Evolutionary conservation across 2,888 invertebrate species (phyloP).

Genomic region (Pseudeuparius sepicola): DNA sequence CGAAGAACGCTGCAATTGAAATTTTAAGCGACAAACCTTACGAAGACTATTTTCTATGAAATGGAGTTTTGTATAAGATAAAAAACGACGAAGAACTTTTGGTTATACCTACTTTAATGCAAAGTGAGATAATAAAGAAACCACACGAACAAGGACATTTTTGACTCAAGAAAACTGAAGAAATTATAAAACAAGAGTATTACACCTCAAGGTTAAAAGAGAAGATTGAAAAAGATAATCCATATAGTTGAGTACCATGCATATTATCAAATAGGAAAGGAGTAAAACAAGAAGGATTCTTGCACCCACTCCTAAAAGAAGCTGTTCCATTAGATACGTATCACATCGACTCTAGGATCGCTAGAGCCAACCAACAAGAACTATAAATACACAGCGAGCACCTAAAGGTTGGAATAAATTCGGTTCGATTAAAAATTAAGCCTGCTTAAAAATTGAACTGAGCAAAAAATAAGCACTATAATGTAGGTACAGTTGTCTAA

Average conservation of each 20-base stretch:
- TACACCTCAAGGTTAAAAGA: conserved; percentile 21
- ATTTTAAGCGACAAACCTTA: conserved; percentile 17
- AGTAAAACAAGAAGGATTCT: conserved; percentile 26
- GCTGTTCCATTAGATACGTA: conserved; percentile 23
- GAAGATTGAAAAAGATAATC: conserved; percentile 21
- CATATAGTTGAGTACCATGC: conserved; percentile 26
- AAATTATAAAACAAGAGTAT: conserved; percentile 19
- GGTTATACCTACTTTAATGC: conserved; percentile 31
- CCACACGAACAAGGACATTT: conserved; percentile 34
- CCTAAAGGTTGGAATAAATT: too few relatives aligned
- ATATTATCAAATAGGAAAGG: conserved; percentile 25
- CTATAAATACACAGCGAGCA: too few relatives aligned
- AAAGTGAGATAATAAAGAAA: conserved; percentile 31
- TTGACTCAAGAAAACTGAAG: conserved; percentile 21
- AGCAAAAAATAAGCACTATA: too few relatives aligned
- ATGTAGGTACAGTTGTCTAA: too few relatives aligned
- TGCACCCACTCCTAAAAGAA: conserved; percentile 23
- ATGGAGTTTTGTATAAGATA: conserved; percentile 25
- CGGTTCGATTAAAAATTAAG: too few relatives aligned
- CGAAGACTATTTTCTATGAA: conserved; percentile 15
- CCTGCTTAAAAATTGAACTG: too few relatives aligned
- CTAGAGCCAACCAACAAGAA: conserved; percentile 23
- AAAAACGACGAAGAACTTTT: conserved; percentile 19
- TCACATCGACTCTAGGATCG: conserved; percentile 26
- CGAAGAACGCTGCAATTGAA: conserved; percentile 21